Evolutionary conservation across 2,797 vertebrate species (phyloP), one percentile per base, ranked within the genome.

Genomic region (Heterohyrax brucei): DNA sequence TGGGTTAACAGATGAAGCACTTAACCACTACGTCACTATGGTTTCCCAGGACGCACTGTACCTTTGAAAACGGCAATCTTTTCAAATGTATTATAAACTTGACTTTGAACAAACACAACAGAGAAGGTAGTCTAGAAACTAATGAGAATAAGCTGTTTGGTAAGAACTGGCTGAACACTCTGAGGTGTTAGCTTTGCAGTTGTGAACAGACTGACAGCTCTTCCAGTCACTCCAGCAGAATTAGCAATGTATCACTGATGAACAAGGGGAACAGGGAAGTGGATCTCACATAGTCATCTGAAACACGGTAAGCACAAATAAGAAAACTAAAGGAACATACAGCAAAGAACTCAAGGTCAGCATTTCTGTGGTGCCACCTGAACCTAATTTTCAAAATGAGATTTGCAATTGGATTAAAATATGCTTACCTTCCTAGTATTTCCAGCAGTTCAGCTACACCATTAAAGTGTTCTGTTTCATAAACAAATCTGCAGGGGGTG

Each of bases 381-480:
- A 66, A 48, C 61, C 66, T 28, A 0, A 1, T 75, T 59, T 87
- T 73, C 96, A 95, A 56, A 96, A 82, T 24, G 89, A 97, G 86
- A 95, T n/a, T 73, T 68, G 26, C 79, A 95, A 95, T 10, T 86
- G 81, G 50, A 78, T 66, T 94, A 95, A 44, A 62, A 94, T 79
- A 90, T 72, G 90, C 70, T 98, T 99, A 99, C 99, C 99, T 99
- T 99, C 99, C 99, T 99, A 99, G 98, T 99, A 99, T 99, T 99
- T 99, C 99, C 99, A 99, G 99, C 99, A 99, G 98, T 99, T 99
- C 99, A 95, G 99, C 99, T 98, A 99, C 99, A 76, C 99, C 99
- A 97, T 99, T 99, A 99, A 99, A 99, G 99, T 99, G 99, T 99
- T 99, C 99, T 95, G 99, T 99, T 99, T 99, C 99, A 99, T 99